phyloP scores from a whole-genome alignment of 2,113 vertebrate species.

The Cyphomyrus plagiostoma region DNA sequence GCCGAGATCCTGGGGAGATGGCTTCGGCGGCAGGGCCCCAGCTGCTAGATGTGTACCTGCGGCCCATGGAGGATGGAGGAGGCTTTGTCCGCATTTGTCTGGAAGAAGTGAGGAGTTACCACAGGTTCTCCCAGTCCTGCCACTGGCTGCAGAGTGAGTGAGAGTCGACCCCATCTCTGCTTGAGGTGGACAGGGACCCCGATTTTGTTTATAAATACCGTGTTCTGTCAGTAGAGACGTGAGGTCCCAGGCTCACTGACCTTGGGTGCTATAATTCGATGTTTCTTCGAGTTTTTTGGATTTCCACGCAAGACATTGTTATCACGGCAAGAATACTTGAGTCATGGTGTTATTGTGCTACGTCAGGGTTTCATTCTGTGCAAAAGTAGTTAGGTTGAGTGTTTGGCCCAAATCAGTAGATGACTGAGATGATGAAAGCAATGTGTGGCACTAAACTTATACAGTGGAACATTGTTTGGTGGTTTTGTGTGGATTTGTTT shows the following conservation, averaged over 20 bases:
- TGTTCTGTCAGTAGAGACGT: not conserved
- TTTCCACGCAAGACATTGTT: not conserved
- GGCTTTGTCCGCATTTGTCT: constrained; percentile 46
- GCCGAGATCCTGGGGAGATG: constrained; percentile 17
- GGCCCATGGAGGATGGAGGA: constrained; percentile 23
- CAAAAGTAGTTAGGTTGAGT: not conserved
- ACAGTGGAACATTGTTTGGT: not conserved
- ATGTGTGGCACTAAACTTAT: not conserved
- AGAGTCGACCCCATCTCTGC: not conserved
- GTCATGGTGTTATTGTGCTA: not conserved
- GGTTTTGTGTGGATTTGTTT: not conserved
- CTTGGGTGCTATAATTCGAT: not conserved
- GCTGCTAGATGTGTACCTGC: constrained; percentile 18
- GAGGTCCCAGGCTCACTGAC: not conserved
- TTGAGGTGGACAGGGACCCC: not conserved
- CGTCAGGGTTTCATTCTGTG: not conserved
- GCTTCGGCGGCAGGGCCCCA: constrained; percentile 6
- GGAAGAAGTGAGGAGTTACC: constrained; percentile 60
- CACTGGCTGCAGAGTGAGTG: constrained; percentile 56
- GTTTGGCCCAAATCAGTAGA: not conserved
- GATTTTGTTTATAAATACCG: not conserved
- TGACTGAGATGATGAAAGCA: not conserved
- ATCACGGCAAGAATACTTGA: not conserved
- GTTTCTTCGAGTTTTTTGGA: not conserved
- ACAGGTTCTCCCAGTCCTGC: constrained; percentile 51